A percentile compares a stretch with the other conserved stretches of the same genome.
These are phyloP conservation scores for Forficula auricularia DNA, from an alignment of 1,140 invertebrate species.

Conservation along the genomic window DNA sequence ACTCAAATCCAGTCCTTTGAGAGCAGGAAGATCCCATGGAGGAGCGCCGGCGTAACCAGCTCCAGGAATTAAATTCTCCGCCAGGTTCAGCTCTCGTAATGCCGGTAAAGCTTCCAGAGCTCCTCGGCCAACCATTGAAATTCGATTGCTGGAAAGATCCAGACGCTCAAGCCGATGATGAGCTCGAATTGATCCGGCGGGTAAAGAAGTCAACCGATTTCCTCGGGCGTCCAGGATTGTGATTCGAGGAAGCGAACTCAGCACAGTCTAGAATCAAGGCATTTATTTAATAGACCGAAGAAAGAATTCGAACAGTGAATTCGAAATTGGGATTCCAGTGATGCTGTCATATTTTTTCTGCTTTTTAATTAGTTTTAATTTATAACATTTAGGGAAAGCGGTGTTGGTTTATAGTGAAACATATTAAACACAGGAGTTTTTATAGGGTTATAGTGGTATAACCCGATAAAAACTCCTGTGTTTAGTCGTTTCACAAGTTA, in stretches of 20 bases:
- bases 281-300: too few species aligned
- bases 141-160: conserved; percentile 59
- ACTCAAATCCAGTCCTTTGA: conserved; percentile 64
- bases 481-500: too few species aligned
- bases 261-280: too few species aligned
- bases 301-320: too few species aligned
- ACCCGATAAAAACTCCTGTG: too few species aligned
- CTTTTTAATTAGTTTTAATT: too few species aligned
- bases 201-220: conserved; percentile 49
- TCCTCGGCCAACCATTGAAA: conserved; percentile 51
- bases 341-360: too few species aligned
- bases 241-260: conserved; percentile 34
- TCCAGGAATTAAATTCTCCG: conserved; percentile 36
- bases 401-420: too few species aligned
- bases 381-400: too few species aligned
- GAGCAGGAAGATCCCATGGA: conserved; percentile 60
- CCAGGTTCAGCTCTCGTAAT: conserved; percentile 54
- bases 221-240: conserved; percentile 56
- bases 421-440: too few species aligned
- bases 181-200: conserved; percentile 51
- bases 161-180: conserved; percentile 60
- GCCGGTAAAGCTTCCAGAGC: conserved; percentile 65
- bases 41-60: conserved; percentile 22
- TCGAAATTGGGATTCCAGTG: too few species aligned
- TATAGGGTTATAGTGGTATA: too few species aligned